Evolutionary conservation across 2,113 vertebrate genomes (phyloP).

Genomic region (Pitta sordida): DNA sequence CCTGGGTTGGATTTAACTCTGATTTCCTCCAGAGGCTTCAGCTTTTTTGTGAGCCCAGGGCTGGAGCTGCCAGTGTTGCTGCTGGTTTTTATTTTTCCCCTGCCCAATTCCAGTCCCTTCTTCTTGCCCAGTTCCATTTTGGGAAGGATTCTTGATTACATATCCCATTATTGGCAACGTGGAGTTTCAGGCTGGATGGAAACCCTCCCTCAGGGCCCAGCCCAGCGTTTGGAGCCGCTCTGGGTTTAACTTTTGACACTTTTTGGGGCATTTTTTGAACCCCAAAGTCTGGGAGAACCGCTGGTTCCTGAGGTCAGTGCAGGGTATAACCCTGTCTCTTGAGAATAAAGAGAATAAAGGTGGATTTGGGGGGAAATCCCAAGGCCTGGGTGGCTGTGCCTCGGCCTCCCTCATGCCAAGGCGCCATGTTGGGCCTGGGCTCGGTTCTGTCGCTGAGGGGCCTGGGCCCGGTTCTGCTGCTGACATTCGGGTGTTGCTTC

Average conservation of each 20-base stretch:
- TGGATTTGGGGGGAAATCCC: background rate
- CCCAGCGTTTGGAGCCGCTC: background rate
- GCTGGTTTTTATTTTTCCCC: background rate
- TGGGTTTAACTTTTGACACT: background rate
- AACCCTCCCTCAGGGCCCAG: background rate
- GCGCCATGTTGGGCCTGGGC: background rate
- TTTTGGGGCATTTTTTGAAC: background rate
- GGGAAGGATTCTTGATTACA: background rate
- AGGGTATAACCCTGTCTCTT: background rate
- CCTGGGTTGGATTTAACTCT: background rate
- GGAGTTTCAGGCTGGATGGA: background rate
- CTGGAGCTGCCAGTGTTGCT: background rate
- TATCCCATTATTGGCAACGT: background rate
- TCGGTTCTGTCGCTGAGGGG: background rate
- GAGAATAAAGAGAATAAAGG: background rate
- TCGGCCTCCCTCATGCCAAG: background rate
- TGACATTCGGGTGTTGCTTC: conserved; percentile 5
- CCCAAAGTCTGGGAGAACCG: background rate
- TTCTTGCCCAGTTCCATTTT: background rate
- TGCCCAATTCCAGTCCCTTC: background rate
- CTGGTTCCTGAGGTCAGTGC: background rate
- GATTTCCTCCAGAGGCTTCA: background rate
- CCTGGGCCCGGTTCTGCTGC: background rate
- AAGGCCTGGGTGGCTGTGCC: background rate
- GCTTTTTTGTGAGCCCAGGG: background rate